Evolutionary conservation across 53 echinoderm and acorn worm species (phyloP), one percentile per base, ranked within the genome.

Genomic region (Pentamera pediparva): DNA sequence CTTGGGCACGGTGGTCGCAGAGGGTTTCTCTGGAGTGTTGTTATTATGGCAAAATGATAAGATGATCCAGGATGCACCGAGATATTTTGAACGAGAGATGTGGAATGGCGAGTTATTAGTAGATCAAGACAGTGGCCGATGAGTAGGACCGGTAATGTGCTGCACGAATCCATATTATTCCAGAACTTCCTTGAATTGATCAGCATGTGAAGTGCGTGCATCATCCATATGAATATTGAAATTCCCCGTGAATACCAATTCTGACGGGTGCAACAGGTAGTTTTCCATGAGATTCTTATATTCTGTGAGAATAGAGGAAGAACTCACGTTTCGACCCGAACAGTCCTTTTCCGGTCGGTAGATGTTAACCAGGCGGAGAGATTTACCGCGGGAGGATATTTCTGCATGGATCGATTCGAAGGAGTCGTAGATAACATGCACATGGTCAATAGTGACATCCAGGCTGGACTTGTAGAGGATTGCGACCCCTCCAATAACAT

Each of bases 171-270:
- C n/a, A n/a, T n/a, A n/a, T n/a, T n/a, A 32, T 21, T 48, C 55
- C 12, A 75, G 39, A 1, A 75, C 55, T 33, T 76, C 25, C 9
- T 37, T 62, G 6, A 75, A 65, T 32, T 12, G 17, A 19, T 6
- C 32, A 18, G 76, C 51, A 32, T 40, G 39, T 4, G 11, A 30
- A 76, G 75, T 39, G n/a, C 21, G n/a, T n/a, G 2, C 0, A 54
- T 75, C 62, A 20, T 75, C 82, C 25, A 82, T 37, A 31, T 82
- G 82, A 28, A 82, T 37, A 62, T 82, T 82, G 22, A 82, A 82
- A n/a, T n/a, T n/a, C n/a, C n/a, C n/a, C n/a, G n/a, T n/a, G n/a
- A n/a, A n/a, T n/a, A n/a, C n/a, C n/a, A 54, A 75, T 65, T 57
- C 82, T n/a, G n/a, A n/a, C n/a, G n/a, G n/a, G n/a, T n/a, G n/a